Base-by-base conservation (phyloP, 2,888 invertebrate genomes). In the Entomobrya proxima region DNA sequence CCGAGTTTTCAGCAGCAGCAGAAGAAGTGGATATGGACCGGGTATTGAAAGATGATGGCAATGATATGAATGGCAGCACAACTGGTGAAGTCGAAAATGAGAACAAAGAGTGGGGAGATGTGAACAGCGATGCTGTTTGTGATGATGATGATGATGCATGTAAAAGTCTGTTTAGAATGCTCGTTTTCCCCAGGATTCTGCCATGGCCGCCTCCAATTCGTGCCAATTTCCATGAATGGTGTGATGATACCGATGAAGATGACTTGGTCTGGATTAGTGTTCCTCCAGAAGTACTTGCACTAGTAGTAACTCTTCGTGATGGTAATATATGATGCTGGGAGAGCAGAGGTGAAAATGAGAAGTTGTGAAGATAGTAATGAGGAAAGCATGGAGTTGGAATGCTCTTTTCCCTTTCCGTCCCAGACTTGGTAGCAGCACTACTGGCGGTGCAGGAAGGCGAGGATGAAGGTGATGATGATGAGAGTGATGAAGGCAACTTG, bases 261-360 rank as follows among this genome's bases (percentile, higher is more conserved):
- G 75, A 44, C 81, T 81, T 74, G 52, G 67, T 67, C 52, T 44
- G 78, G 44, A 77, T 61, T 61, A 40, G 37, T 61, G 52, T 44
- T 61, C 61, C 77, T 44, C 61, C 44, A 61, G n/a, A 13, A 69
- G 15, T 50, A 30, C 30, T 32, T 50, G 30, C 15, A 18, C 35
- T 35, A 18, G 64, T 64, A 18, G 64, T n/a, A 40, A 67, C 2
- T 64, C 35, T 61, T 67, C 47, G 18, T 81, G 81, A 64, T 82
- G 50, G 82, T 74, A 82, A 82, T 82, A 75, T 75, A 61, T 64
- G 61, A 75, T 50, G 72, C 15, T 21, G 74, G 30, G 58, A 32
- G 81, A 81, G 44, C 58, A 82, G 58, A 82, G 82, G 82, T 82
- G 82, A 75, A 64, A 74, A 74, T 15, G 50, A 30, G 13, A 32